These are phyloP conservation scores for Rhagoletis pomonella DNA, from an alignment of 1,140 invertebrate species.

Conservation along the genomic window DNA sequence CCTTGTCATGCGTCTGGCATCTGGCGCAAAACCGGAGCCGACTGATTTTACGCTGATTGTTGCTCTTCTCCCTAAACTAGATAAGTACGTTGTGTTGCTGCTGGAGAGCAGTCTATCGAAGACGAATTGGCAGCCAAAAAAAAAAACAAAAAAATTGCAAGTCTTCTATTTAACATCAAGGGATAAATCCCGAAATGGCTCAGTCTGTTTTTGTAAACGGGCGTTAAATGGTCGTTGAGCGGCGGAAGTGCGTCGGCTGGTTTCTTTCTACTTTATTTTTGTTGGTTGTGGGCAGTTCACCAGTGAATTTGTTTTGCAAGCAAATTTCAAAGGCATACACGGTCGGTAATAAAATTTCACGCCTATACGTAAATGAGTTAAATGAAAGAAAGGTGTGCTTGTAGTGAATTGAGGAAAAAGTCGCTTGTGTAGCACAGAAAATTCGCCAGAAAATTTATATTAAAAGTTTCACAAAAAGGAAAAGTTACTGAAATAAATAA, in stretches of 20 bases:
- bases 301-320: slow-evolving; percentile 49
- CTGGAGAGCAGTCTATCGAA: not conserved
- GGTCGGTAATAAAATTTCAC: not conserved
- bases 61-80: slow-evolving; percentile 32
- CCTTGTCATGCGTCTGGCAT: not conserved
- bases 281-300: slow-evolving; percentile 47
- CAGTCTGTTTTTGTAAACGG: slow-evolving; percentile 59
- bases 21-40: not conserved
- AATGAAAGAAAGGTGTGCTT: not conserved
- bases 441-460: not conserved
- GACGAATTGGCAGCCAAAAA: slow-evolving; percentile 6
- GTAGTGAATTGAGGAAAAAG: slow-evolving; percentile 1
- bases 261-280: slow-evolving; percentile 53
- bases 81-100: not conserved
- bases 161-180: slow-evolving; percentile 54
- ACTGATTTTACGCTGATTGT: not conserved
- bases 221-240: slow-evolving; percentile 57
- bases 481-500: slow-evolving; percentile 31
- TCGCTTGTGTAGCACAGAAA: not conserved
- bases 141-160: not conserved
- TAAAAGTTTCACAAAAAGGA: not conserved
- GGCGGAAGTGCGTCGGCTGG: slow-evolving; percentile 46
- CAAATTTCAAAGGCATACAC: not conserved
- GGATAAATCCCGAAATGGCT: slow-evolving; percentile 56
- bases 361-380: not conserved